These are phyloP conservation scores for Hetaerina titia DNA, from an alignment of 2,888 invertebrate species.

Conservation along the genomic window DNA sequence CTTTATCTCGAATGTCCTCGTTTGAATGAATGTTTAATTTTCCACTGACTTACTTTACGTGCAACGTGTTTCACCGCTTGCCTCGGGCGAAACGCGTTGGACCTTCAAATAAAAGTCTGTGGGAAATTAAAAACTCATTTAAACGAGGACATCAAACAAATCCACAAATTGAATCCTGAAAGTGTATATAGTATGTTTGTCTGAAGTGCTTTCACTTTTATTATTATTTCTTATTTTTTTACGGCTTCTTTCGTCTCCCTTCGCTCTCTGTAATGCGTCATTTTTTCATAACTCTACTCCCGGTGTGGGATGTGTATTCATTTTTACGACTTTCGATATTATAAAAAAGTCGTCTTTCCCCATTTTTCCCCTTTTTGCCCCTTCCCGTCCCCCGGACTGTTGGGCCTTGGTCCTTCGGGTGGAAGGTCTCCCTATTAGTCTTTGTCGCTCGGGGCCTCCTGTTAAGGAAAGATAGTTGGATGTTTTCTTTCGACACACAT, in stretches of 20 bases:
- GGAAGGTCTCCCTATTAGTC: constrained; percentile 10
- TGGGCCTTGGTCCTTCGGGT: not conserved
- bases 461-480: not conserved
- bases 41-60: no score
- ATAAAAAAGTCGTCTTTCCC: not conserved
- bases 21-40: no score
- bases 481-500: not conserved
- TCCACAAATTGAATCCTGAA: not conserved
- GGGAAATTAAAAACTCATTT: not conserved
- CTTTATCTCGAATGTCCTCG: not conserved
- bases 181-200: not conserved
- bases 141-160: not conserved
- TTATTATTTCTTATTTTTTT: not conserved
- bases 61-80: no score
- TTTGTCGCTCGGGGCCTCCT: not conserved
- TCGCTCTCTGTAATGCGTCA: not conserved
- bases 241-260: not conserved
- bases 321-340: constrained; percentile 1
- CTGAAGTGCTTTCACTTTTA: not conserved
- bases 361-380: not conserved
- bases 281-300: not conserved
- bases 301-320: not conserved
- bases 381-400: not conserved
- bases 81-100: no score
- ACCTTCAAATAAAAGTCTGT: no score